Evolutionary conservation across 2,113 vertebrate genomes (phyloP), one percentile per base, ranked within the genome.

Genomic region (Mionectes macconnelli): DNA sequence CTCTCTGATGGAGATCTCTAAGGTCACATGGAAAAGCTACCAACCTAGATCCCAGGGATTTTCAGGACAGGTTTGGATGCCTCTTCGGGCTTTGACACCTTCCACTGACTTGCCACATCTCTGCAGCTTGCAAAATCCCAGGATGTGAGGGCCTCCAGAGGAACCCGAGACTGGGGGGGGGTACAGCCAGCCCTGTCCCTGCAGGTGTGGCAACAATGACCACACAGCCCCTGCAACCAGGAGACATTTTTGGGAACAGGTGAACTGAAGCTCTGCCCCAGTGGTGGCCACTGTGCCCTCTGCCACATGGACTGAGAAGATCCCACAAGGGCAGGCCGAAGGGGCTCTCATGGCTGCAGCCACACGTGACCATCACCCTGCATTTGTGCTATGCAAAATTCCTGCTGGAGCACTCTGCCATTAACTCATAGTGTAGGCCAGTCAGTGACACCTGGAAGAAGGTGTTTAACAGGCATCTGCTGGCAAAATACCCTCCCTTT

Each of bases 311-410:
- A 6, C 22, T n/a, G 56, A 50, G 86, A 30, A 49, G n/a, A 35
- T 55, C n/a, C 31, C 59, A 35, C 7, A 4, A n/a, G 52, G 30
- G 10, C 30, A 55, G 50, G 49, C n/a, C 0, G 0, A 68, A 83
- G 31, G 24, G 27, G 5, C 22, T 59, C 8, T 0, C 1, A 0
- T 31, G 52, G 39, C 52, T 70, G 74, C 39, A 59, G 42, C 39
- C 1, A 0, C 56, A 35, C 0, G 0, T 13, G 64, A 33, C 25
- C 4, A 2, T n/a, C 47, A 72, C 5, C 31, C n/a, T 0, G 0
- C 2, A 1, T 40, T 53, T 30, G 21, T 20, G 20, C 25, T 27
- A 24, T 52, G 21, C 9, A n/a, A 20, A 75, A 75, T 8, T 37
- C 70, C 47, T 57, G 10, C 69, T 49, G 73, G 50, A 74, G 20